Evolutionary conservation across 1,140 invertebrate species (phyloP).

Genomic region (Heliconius melpomene): DNA sequence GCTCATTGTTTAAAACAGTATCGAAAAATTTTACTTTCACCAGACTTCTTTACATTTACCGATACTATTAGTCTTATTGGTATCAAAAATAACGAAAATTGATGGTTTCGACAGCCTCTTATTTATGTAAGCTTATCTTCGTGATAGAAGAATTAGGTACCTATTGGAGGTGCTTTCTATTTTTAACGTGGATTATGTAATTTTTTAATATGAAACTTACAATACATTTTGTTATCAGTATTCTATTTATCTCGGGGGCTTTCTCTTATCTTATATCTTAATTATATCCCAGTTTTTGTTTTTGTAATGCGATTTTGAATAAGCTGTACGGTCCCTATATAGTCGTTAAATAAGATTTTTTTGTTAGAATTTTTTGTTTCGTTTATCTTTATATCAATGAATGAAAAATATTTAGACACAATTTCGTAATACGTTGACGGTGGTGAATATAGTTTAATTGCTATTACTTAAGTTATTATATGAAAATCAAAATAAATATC

Average conservation of each 20-base stretch:
- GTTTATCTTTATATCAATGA: constrained; percentile 3
- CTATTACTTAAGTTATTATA: background rate
- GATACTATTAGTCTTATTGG: constrained; percentile 55
- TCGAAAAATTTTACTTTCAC: constrained; percentile 70
- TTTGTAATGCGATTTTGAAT: constrained; percentile 31
- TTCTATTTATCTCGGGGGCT: constrained; percentile 44
- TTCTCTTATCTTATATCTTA: constrained; percentile 46
- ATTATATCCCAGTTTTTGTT: constrained; percentile 41
- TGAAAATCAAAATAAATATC: background rate
- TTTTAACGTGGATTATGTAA: constrained; percentile 33
- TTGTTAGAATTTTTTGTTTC: background rate
- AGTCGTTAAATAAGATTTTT: background rate
- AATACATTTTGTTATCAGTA: constrained; percentile 44
- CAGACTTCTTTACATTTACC: constrained; percentile 53
- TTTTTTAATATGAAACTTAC: constrained; percentile 33
- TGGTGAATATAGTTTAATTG: background rate
- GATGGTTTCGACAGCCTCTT: constrained; percentile 53
- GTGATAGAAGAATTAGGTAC: constrained; percentile 40
- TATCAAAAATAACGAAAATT: constrained; percentile 61
- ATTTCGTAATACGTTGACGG: background rate
- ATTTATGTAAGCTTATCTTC: constrained; percentile 68
- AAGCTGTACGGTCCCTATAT: constrained; percentile 1
- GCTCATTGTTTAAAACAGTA: constrained; percentile 58
- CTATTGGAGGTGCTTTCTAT: constrained; percentile 37
- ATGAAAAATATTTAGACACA: background rate